phyloP scores from a whole-genome alignment of 2,113 vertebrate genomes.

The Redunca redunca region DNA sequence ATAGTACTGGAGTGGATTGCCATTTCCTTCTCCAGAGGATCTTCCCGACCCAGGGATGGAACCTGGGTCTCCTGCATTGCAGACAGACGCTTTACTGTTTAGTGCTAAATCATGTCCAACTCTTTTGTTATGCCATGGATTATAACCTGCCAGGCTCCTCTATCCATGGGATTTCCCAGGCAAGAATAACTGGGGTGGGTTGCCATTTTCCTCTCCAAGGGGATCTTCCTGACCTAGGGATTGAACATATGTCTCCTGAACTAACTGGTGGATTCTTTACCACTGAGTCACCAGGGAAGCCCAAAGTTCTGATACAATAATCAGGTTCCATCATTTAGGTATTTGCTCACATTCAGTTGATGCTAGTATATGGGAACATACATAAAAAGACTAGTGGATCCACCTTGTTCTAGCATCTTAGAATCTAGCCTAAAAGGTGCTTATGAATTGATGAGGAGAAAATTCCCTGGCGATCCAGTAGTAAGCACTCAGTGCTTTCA shows the following conservation, averaged over 20 bases:
- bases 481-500: neutral
- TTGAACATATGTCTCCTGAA: neutral
- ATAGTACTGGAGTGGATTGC: too few relatives aligned
- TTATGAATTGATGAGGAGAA: neutral
- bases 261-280: neutral
- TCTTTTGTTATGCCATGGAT: neutral
- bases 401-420: neutral
- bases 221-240: neutral
- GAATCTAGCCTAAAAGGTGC: neutral
- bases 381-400: neutral
- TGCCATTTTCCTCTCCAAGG: neutral
- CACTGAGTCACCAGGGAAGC: neutral
- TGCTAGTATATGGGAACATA: neutral
- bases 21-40: too few relatives aligned
- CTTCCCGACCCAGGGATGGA: too few relatives aligned
- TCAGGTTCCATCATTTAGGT: neutral
- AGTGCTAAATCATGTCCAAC: neutral
- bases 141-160: neutral
- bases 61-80: too few relatives aligned
- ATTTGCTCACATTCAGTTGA: neutral
- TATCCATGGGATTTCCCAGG: neutral
- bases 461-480: neutral
- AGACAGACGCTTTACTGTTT: too few relatives aligned
- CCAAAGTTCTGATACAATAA: neutral
- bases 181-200: neutral